Base-by-base conservation (phyloP, 2,888 invertebrate species). In the Calameuta filiformis region DNA sequence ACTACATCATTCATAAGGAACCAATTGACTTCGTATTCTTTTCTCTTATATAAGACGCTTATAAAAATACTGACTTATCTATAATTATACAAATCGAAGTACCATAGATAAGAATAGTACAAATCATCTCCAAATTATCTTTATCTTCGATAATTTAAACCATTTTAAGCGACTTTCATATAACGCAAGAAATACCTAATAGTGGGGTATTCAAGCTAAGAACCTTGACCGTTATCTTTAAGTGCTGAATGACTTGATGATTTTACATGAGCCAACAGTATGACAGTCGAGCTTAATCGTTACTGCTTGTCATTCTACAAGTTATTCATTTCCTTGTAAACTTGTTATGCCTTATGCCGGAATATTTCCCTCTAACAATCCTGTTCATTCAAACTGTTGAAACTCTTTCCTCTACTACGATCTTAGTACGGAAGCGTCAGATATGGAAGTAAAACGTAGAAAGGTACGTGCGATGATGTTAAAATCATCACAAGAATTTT, bases 391-490 rank as follows among this genome's bases (percentile, higher is more conserved):
- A 23, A 56, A 23, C 56, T 56, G 56, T 56, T 56, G 56, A 56
- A 56, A 56, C 56, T 15, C 9, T 23, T 56, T 23, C 23, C 23
- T 56, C 23, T 2, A 56, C 23, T 6, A 23, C 56, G 23, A 23
- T 23, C 23, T 6, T 56, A 23, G 23, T 23, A 56, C 23, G 56
- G 9, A 0, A 56, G 9, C 56, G 23, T 75, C 69, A 73, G 80
- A 73, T 33, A 88, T 87, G 88, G 84, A 81, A 75, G 78, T 86
- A 56, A 84, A 84, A 33, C 83, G 75, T 75, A 82, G 88, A 78
- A 87, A 87, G 85, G 87, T 87, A 80, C 68, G 85, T 85, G 75
- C 23, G 23, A 23, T 23, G 56, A 56, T 56, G 9, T 56, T 0
- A 23, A 56, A 23, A 23, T 56, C 23, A 9, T 23, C 9, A 23